These are phyloP conservation scores for Theocolax elegans DNA, from an alignment of 1,140 invertebrate species.

Conservation along the genomic window DNA sequence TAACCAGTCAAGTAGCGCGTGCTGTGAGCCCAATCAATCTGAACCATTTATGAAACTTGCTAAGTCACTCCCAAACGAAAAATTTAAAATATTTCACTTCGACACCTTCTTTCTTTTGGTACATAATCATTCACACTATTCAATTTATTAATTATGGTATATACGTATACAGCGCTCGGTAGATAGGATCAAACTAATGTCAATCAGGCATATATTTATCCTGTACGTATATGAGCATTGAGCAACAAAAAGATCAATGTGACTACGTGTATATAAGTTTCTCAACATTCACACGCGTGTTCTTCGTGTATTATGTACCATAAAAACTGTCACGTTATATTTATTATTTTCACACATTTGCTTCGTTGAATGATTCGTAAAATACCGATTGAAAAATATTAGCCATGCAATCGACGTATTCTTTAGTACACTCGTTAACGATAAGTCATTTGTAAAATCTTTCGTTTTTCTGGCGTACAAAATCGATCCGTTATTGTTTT, in stretches of 20 bases:
- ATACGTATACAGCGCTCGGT: conserved; percentile 3
- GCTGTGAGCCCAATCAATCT: neutral
- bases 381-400: too few relatives aligned
- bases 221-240: neutral
- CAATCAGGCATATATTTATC: neutral
- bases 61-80: conserved; percentile 13
- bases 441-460: too few relatives aligned
- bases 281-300: neutral
- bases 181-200: too few relatives aligned
- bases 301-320: too few relatives aligned
- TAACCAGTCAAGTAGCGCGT: neutral
- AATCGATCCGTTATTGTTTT: too few relatives aligned
- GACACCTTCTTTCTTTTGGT: conserved; percentile 8
- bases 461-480: too few relatives aligned
- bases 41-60: neutral
- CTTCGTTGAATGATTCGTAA: too few relatives aligned
- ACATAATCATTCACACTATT: neutral
- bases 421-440: too few relatives aligned
- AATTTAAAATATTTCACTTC: conserved; percentile 28
- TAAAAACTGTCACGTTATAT: too few relatives aligned
- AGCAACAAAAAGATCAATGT: conserved; percentile 3
- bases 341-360: too few relatives aligned
- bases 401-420: too few relatives aligned
- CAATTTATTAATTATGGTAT: conserved; percentile 31
- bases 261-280: neutral